Base-by-base conservation (phyloP, 2,888 invertebrate species). In the Syritta pipiens region DNA sequence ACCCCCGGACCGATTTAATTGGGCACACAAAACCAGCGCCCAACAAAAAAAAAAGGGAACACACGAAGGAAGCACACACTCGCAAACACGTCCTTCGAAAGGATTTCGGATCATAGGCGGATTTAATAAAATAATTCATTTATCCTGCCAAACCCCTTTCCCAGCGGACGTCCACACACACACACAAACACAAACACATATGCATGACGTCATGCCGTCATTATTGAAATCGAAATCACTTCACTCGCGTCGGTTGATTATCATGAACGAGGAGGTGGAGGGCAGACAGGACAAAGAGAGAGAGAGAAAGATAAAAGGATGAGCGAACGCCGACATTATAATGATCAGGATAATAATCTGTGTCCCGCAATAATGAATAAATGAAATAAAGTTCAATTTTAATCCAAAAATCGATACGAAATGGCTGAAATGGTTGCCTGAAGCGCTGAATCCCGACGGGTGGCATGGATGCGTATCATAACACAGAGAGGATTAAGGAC, bases 331-430 rank as follows among this genome's bases (percentile, higher is more conserved):
- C 30, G 71, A 35, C 62, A 69, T 82, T 74, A 82, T 74, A 74
- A 82, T 81, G 71, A 79, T 75, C 81, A 79, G 67, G 77, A 81
- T 69, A 77, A 81, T 82, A 82, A 82, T 82, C 81, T 65, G 72
- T n/a, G n/a, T n/a, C 35, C 49, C 60, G 72, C 72, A 77, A 77
- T 82, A 82, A 81, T 82, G 81, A 77, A 82, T 68, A 79, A 74
- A 79, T 57, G 74, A 75, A 67, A 76, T 65, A 82, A 83, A 83
- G 83, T 84, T 84, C 81, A 83, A 83, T 82, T 84, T 84, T 85
- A 85, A 85, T 84, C 84, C 84, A 51, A 83, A 84, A 85, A 85
- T 85, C 85, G 83, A 85, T 85, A 82, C 49, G 79, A 79, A 76
- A 57, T 67, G 24, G 65, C 65, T n/a, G n/a, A n/a, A n/a, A n/a